phyloP scores from a whole-genome alignment of 2,797 vertebrate genomes.

The Chelon labrosus region DNA sequence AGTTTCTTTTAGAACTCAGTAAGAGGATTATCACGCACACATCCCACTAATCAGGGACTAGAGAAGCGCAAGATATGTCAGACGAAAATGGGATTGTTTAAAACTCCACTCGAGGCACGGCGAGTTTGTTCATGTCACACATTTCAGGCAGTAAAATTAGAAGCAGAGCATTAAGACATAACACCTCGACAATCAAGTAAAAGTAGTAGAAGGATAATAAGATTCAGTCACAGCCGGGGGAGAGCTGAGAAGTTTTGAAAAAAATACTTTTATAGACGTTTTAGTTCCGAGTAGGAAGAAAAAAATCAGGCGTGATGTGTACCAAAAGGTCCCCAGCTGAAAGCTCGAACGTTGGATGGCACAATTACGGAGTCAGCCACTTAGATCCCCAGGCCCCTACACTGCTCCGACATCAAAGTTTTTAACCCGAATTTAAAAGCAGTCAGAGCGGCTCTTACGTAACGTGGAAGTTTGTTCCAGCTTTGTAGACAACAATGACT shows the following conservation, averaged over 20 bases:
- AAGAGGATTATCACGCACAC: constrained; percentile 61
- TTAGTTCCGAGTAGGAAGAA: background rate
- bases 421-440: constrained; percentile 23
- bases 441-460: constrained; percentile 1
- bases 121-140: constrained; percentile 22
- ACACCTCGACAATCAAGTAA: constrained; percentile 1
- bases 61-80: constrained; percentile 39
- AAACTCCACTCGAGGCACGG: constrained; percentile 27
- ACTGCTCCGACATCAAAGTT: constrained; percentile 21
- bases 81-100: constrained; percentile 40
- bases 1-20: constrained; percentile 46
- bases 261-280: background rate
- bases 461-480: background rate
- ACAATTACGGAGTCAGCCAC: constrained; percentile 1
- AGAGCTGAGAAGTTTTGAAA: background rate
- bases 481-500: background rate
- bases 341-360: background rate
- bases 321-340: background rate
- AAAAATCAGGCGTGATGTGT: background rate
- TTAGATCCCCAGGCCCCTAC: background rate
- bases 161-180: background rate
- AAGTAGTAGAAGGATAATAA: constrained; percentile 1
- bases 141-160: constrained; percentile 10
- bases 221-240: constrained; percentile 6
- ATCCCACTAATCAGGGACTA: constrained; percentile 46